Evolutionary conservation across 2,113 vertebrate genomes (phyloP), one percentile per base, ranked within the genome.

Genomic region (Zosterops pallidus): DNA sequence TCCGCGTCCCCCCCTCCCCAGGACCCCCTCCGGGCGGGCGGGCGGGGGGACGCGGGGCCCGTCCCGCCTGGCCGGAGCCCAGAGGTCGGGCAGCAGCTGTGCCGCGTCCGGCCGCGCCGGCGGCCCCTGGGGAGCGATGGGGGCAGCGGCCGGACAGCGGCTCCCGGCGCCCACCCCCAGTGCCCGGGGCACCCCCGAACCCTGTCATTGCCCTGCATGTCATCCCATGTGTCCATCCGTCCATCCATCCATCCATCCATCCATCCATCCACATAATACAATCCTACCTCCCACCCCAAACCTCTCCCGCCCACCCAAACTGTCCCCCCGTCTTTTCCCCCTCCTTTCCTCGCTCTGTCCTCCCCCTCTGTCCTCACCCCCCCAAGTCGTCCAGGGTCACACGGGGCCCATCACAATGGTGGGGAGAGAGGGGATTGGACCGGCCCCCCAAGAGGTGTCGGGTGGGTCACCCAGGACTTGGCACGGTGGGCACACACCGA

Each of bases 21-120:
- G 75, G 70, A 60, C 59, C 75, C 71, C 52, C 56, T 64, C 80
- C 5, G 7, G 26, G 52, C 20, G 16, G 55, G 70, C 5, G 7
- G 26, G 52, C 20, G 16, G 55, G 70, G 56, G 69, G 12, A 13
- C 4, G 6, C 3, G 18, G 74, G 63, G 39, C n/a, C 29, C 1
- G 2, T 44, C 53, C 24, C 8, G n/a, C 28, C 52, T 7, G 5
- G 21, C 67, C 2, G n/a, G 79, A 76, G 94, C 91, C n/a, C 5
- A 9, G 80, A 57, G 94, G 88, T 74, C 59, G 20, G 63, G 82
- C 57, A 62, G 78, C 91, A 88, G 94, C 94, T 93, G 94, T 46
- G 72, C 57, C 8, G 5, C 4, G 52, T 79, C 82, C 46, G 18
- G 69, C 63, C 5, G 1, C 11, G 10, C 22, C 3, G 22, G 22